Base-by-base conservation (phyloP, 2,888 invertebrate species). In the Dioctria rufipes region DNA sequence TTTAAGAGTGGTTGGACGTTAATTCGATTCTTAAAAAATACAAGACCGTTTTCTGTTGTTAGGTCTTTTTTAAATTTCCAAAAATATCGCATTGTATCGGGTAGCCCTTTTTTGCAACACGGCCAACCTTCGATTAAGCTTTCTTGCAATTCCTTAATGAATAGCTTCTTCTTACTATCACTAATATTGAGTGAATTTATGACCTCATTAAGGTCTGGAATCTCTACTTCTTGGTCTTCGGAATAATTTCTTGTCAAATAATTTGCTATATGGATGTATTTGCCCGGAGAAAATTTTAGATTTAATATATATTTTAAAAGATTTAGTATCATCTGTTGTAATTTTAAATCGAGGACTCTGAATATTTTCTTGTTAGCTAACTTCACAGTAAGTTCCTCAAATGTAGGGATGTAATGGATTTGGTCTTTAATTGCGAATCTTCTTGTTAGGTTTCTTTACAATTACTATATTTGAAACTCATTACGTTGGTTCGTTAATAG, bases 231-330 rank as follows among this genome's bases (percentile, higher is more conserved):
- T n/a, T n/a, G n/a, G n/a, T 25, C 6, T 37, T 75, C 69, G 63
- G 58, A 39, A 61, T 78, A 43, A 73, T 84, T 93, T 92, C 78
- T 90, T 90, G 84, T 86, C 86, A 78, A 89, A 88, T 25, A 93
- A 93, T 83, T 83, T 8, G 83, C 82, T 3, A 83, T 81, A 60
- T 71, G 83, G n/a, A 84, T 46, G n/a, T 81, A n/a, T n/a, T n/a
- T n/a, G n/a, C n/a, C n/a, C n/a, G n/a, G n/a, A n/a, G n/a, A n/a
- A n/a, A n/a, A n/a, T 37, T 78, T 39, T 6, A 84, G 78, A 4
- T 8, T 40, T 39, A 84, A 66, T 49, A 83, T 81, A 61, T 83
- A 83, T 13, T 66, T 69, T 43, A 82, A 83, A 60, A 83, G 65
- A n/a, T n/a, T n/a, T n/a, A n/a, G n/a, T n/a, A n/a, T n/a, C n/a